Conservation (phyloP, 2,888 invertebrate species). For the Eupithecia abbreviata region DNA sequence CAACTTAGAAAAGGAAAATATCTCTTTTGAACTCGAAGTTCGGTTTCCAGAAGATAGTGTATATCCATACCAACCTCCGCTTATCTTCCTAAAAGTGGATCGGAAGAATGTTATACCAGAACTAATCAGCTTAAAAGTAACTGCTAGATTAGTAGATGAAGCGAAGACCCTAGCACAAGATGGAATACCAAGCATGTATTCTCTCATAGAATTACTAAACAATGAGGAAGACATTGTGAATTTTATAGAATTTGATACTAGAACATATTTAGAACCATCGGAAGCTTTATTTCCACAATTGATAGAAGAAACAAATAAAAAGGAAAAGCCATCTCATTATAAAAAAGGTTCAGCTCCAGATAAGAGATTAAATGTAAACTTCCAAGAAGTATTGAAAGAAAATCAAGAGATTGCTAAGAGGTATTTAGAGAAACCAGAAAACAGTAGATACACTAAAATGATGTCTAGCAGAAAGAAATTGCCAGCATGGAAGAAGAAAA, state of each 20-base stretch:
- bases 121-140: slow-evolving; percentile 86
- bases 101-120: slow-evolving; percentile 85
- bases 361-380: slow-evolving; percentile 77
- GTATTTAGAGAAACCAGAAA: slow-evolving; percentile 85
- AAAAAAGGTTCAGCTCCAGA: slow-evolving; percentile 84
- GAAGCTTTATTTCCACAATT: slow-evolving; percentile 86
- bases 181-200: slow-evolving; percentile 89
- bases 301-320: slow-evolving; percentile 65
- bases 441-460: slow-evolving; percentile 87
- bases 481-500: slow-evolving; percentile 89
- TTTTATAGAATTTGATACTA: slow-evolving; percentile 83
- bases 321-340: slow-evolving; percentile 85
- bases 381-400: slow-evolving; percentile 83
- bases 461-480: slow-evolving; percentile 85
- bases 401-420: slow-evolving; percentile 85
- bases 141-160: slow-evolving; percentile 87
- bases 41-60: slow-evolving; percentile 87
- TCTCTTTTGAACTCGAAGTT: slow-evolving; percentile 87
- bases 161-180: slow-evolving; percentile 86
- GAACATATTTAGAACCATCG: slow-evolving; percentile 79
- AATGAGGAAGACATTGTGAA: slow-evolving; percentile 87
- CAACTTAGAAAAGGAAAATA: slow-evolving; percentile 64
- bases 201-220: slow-evolving; percentile 87
- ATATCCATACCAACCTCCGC: slow-evolving; percentile 90
- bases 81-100: slow-evolving; percentile 87